Conservation (phyloP, 2,888 invertebrate species). For the Microchrysa polita region DNA sequence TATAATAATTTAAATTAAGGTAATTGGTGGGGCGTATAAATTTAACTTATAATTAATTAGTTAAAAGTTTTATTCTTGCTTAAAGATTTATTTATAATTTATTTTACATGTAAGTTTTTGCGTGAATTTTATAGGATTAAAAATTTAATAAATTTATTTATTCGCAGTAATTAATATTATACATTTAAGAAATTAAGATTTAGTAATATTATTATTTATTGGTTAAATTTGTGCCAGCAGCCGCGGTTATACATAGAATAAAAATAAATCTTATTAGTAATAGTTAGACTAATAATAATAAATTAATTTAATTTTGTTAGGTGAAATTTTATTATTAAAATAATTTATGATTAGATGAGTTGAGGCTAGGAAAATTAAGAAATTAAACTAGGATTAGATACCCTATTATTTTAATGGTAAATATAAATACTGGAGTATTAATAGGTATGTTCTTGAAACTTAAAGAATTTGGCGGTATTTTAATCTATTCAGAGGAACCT, state of each 20-base stretch:
- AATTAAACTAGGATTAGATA: slow-evolving; percentile 75
- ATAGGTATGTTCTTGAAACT: slow-evolving; percentile 71
- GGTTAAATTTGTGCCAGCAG: slow-evolving; percentile 76
- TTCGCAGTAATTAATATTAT: slow-evolving; percentile 67
- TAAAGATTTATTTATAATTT: slow-evolving; percentile 65
- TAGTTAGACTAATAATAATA: slow-evolving; percentile 56
- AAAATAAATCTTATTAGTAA: slow-evolving; percentile 67
- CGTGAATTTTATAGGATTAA: slow-evolving; percentile 64
- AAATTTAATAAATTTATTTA: slow-evolving; percentile 59
- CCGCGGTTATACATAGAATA: slow-evolving; percentile 74
- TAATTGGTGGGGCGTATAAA: no score
- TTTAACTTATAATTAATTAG: slow-evolving; percentile 56
- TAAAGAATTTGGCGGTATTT: slow-evolving; percentile 77
- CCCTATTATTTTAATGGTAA: slow-evolving; percentile 70
- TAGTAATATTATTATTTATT: slow-evolving; percentile 70
- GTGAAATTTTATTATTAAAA: slow-evolving; percentile 70
- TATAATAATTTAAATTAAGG: no score
- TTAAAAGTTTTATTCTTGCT: slow-evolving; percentile 67
- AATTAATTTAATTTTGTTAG: slow-evolving; percentile 65
- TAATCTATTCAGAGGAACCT: slow-evolving; percentile 76
- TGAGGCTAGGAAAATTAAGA: slow-evolving; percentile 63
- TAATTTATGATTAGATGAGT: slow-evolving; percentile 61
- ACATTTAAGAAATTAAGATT: slow-evolving; percentile 70
- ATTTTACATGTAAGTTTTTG: slow-evolving; percentile 70
- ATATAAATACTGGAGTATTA: slow-evolving; percentile 66